Base-by-base conservation (phyloP, 2,888 invertebrate species). In the Didymodactylos carnosus region DNA sequence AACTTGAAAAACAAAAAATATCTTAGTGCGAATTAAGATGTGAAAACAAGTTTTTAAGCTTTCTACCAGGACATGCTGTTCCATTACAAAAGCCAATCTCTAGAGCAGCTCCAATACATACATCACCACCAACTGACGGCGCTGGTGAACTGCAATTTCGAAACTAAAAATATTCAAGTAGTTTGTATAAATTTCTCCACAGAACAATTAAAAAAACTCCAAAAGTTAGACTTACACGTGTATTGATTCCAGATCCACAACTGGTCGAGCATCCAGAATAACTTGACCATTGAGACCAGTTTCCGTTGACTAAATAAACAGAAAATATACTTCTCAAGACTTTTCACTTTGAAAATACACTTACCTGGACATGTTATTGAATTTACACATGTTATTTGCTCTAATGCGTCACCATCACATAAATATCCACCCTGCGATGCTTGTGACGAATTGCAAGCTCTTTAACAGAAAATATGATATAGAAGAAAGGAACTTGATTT, bases 361-460 rank as follows among this genome's bases (percentile, higher is more conserved):
- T n/a, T n/a, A 6, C 79, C 79, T 75, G 80, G 76, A 35, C 62
- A 62, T n/a, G 7, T 7, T 10, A 62, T n/a, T n/a, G 29, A n/a
- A n/a, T 19, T 35, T 35, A 2, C 11, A 19, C 62, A 62, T n/a
- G 7, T 62, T 35, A 35, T 29, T 62, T 19, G 29, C 10, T 11
- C 5, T 62, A 62, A n/a, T 35, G 62, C 35, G 35, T 62, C 62
- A 35, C 62, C 62, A 4, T 10, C 3, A 35, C 62, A 62, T 14
- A 29, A 62, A 8, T 19, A 62, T 19, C 62, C 62, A 62, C 62
- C 62, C 5, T 19, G 16, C 1, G 62, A 29, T 14, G 62, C 35
- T 10, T 19, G 19, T 29, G 62, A 35, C 7, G 35, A 35, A 62
- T 62, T 62, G n/a, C 62, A 62, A 35, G 62, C 35, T 35, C 62